These are phyloP conservation scores for Sinohyriopsis cumingii DNA, from an alignment of 2,888 invertebrate species.

Conservation along the genomic window DNA sequence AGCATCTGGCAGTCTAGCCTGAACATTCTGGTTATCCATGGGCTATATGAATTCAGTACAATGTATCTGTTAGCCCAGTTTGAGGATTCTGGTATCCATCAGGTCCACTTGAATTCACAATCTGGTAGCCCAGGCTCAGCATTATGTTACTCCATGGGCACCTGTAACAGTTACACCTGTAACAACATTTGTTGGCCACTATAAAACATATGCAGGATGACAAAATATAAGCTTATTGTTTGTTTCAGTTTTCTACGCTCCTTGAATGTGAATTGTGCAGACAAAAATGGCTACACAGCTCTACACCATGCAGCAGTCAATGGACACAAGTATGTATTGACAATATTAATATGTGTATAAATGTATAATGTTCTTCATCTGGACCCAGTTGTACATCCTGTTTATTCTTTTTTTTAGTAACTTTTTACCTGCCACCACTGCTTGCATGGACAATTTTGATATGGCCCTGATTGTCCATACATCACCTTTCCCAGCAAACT, in stretches of 20 bases:
- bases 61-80: too few species aligned
- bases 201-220: neutral
- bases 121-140: neutral
- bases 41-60: too few species aligned
- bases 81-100: too few species aligned
- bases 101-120: neutral
- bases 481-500: too few species aligned
- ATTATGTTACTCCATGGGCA: too few species aligned
- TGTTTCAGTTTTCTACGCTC: conserved; percentile 75
- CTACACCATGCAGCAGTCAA: conserved; percentile 95
- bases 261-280: conserved; percentile 93
- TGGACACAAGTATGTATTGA: conserved; percentile 85
- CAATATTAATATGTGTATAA: neutral
- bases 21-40: too few species aligned
- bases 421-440: neutral
- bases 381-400: neutral
- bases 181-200: neutral
- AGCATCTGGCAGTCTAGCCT: too few species aligned
- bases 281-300: conserved; percentile 92
- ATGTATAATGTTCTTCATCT: neutral
- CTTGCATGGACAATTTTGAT: too few species aligned
- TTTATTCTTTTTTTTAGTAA: conserved; percentile 1
- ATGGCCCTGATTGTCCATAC: too few species aligned
- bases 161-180: too few species aligned
- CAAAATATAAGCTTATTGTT: conserved; percentile 3